phyloP scores from a whole-genome alignment of 2,113 vertebrate species.

The Peromyscus polionotus region DNA sequence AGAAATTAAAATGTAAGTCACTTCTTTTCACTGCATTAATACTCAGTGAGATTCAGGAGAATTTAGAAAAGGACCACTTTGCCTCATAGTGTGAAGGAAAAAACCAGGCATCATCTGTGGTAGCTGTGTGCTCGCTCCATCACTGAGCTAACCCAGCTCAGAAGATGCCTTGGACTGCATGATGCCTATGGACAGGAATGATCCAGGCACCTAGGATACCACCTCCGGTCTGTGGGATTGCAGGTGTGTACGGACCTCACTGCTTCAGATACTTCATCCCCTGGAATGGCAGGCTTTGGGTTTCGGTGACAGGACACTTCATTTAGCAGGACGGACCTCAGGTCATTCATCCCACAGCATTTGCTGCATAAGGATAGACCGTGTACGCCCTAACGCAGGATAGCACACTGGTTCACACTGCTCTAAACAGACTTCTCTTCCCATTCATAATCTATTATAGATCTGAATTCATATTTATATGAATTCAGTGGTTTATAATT shows the following conservation, averaged over 20 bases:
- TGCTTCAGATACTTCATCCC: not conserved
- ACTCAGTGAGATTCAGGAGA: conserved; percentile 25
- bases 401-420: not conserved
- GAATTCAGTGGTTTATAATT: not conserved
- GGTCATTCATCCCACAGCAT: not conserved
- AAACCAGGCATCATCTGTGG: not conserved
- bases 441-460: not conserved
- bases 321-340: not conserved
- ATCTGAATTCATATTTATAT: not conserved
- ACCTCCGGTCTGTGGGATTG: not conserved
- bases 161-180: not conserved
- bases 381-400: not conserved
- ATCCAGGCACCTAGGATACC: not conserved
- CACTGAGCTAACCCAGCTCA: not conserved
- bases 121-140: too few relatives aligned
- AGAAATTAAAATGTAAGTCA: conserved; percentile 84
- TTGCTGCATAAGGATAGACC: not conserved
- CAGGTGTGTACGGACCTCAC: not conserved
- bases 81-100: conserved; percentile 9
- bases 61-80: conserved; percentile 35
- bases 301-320: not conserved
- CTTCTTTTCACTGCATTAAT: conserved; percentile 14
- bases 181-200: not conserved
- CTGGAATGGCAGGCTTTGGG: not conserved
- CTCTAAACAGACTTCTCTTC: not conserved